Base-by-base conservation (phyloP, 2,888 invertebrate genomes). In the Sesia apiformis region DNA sequence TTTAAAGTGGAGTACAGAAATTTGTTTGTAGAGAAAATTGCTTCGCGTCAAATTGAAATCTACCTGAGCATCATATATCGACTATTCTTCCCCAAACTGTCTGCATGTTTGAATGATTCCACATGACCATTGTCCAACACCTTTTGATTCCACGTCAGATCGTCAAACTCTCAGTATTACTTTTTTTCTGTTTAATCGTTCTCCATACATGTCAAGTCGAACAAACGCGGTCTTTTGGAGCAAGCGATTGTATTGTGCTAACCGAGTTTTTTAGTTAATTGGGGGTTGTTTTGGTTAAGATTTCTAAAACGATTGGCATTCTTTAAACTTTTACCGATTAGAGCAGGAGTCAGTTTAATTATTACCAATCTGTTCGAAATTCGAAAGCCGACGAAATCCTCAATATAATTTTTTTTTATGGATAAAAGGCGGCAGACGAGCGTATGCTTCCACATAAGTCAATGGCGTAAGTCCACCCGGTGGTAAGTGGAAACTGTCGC, bases 61-160 rank as follows among this genome's bases (percentile, higher is more conserved):
- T 50, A 88, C 87, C 87, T 87, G 87, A 76, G 76, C 73, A 72
- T 72, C 46, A 81, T 72, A 74, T 73, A 78, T 73, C 70, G 65
- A 58, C 74, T 72, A 79, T 81, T 78, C 76, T 73, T 78, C 74
- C 74, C 76, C 60, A 57, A 74, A 66, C 70, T 69, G 72, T 75
- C 73, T 72, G 69, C 70, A 70, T 61, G 66, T 67, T 68, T 72
- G 76, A 78, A 71, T 68, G 76, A 77, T 77, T 72, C 67, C 73
- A 72, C 81, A 74, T 87, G 88, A 89, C 88, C 88, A 87, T 89
- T 89, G 88, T 89, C 89, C 89, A 82, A 86, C 67, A 57, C 69
- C 84, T 78, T 88, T 88, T 84, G 88, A 88, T 88, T 81, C 81
- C 73, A 70, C 69, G 67, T 70, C 63, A 63, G 64, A 68, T 69